Conservation (phyloP, 2,797 vertebrate genomes). For the Argyrosomus regius region DNA sequence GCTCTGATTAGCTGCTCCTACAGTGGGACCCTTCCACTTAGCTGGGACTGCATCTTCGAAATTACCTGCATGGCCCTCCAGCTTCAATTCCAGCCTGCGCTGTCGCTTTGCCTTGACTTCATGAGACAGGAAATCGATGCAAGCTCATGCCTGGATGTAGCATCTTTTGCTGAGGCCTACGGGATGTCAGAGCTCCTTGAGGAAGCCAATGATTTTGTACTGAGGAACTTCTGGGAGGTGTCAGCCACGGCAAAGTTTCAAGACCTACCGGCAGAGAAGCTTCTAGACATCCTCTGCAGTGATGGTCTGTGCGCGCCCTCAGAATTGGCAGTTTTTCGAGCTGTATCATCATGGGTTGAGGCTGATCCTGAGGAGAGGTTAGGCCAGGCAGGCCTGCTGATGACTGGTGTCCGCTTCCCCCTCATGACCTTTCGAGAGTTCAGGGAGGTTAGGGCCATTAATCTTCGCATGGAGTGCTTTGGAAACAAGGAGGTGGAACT, state of each 20-base stretch:
- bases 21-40: constrained; percentile 84
- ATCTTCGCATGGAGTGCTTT: constrained; percentile 82
- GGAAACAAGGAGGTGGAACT: constrained; percentile 74
- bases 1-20: constrained; percentile 89
- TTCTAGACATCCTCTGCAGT: constrained; percentile 83
- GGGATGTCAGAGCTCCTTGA: constrained; percentile 84
- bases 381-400: constrained; percentile 79
- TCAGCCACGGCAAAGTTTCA: constrained; percentile 85
- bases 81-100: constrained; percentile 88
- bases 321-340: constrained; percentile 89
- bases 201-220: constrained; percentile 86
- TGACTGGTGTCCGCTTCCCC: constrained; percentile 90
- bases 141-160: constrained; percentile 86
- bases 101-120: constrained; percentile 87
- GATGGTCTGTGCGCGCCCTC: constrained; percentile 88
- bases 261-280: constrained; percentile 84
- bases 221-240: constrained; percentile 89
- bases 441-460: constrained; percentile 87
- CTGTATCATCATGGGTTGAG: constrained; percentile 88
- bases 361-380: constrained; percentile 82
- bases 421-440: constrained; percentile 94
- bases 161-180: constrained; percentile 88
- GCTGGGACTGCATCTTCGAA: constrained; percentile 89
- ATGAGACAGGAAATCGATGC: constrained; percentile 84
- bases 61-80: constrained; percentile 87